A percentile compares a stretch with the other conserved stretches of the same genome.
These are phyloP conservation scores for Bos javanicus DNA, from an alignment of 2,113 vertebrate species.

Conservation along the genomic window DNA sequence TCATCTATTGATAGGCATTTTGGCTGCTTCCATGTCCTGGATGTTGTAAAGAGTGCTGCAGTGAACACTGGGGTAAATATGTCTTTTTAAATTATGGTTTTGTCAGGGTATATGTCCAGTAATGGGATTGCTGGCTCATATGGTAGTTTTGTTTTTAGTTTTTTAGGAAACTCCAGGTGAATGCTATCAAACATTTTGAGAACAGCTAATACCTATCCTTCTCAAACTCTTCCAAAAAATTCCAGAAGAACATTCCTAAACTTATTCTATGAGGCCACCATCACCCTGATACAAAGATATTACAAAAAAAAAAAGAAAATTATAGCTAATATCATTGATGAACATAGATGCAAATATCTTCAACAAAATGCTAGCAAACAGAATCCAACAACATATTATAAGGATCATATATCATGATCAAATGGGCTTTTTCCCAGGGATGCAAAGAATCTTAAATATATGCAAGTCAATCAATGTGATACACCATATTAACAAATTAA, in stretches of 20 bases:
- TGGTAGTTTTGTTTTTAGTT: not conserved
- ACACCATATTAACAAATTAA: not conserved
- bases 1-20: not conserved
- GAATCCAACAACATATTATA: not conserved
- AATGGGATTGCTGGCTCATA: not conserved
- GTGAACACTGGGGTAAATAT: not conserved
- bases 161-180: not conserved
- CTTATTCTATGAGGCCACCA: not conserved
- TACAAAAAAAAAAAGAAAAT: not conserved
- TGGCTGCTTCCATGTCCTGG: not conserved
- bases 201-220: not conserved
- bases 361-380: not conserved
- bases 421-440: not conserved
- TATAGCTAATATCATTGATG: not conserved
- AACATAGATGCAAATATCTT: not conserved
- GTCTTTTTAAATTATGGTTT: not conserved
- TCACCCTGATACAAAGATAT: not conserved
- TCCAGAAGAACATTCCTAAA: not conserved
- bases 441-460: not conserved
- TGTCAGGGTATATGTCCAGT: not conserved
- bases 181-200: not conserved
- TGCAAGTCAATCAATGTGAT: not conserved
- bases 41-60: not conserved
- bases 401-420: not conserved
- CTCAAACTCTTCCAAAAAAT: not conserved